Percentiles rank a stretch among this genome's conserved stretches.
These are phyloP conservation scores for Triplophysa bombifrons DNA, from an alignment of 2,797 vertebrate genomes.

Conservation along the genomic window DNA sequence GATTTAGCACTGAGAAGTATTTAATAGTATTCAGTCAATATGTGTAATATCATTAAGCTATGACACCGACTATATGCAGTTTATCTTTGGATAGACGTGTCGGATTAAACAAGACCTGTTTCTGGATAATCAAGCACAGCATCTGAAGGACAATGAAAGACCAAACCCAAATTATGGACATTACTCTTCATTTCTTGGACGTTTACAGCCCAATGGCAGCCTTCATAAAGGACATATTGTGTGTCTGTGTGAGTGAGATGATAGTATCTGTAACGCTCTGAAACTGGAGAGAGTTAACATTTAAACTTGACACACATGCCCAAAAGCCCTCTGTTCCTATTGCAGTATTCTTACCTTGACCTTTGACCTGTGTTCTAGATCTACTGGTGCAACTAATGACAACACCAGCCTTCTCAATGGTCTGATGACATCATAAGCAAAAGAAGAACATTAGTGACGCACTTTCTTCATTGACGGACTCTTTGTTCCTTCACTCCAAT, in stretches of 20 bases:
- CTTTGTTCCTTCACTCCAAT: slow-evolving; percentile 7
- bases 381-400: slow-evolving; percentile 3
- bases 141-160: slow-evolving; percentile 50
- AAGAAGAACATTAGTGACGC: slow-evolving; percentile 19
- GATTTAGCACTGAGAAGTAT: neutral
- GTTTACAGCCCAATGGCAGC: slow-evolving; percentile 28
- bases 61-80: slow-evolving; percentile 10
- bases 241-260: slow-evolving; percentile 8
- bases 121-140: slow-evolving; percentile 33
- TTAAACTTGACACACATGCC: neutral
- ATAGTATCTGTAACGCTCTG: neutral
- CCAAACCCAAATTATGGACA: slow-evolving; percentile 49
- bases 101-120: slow-evolving; percentile 24
- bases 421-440: slow-evolving; percentile 21
- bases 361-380: slow-evolving; percentile 30
- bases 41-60: slow-evolving; percentile 33
- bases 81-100: slow-evolving; percentile 28
- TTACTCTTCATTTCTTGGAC: slow-evolving; percentile 52
- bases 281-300: neutral
- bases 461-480: slow-evolving; percentile 29
- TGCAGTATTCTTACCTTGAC: neutral
- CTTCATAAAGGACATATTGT: slow-evolving; percentile 43
- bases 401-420: slow-evolving; percentile 27
- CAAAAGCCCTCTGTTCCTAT: slow-evolving; percentile 3
- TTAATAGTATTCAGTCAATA: slow-evolving; percentile 15